Evolutionary conservation across 2,797 vertebrate species (phyloP).

Genomic region (Botia almorhae): DNA sequence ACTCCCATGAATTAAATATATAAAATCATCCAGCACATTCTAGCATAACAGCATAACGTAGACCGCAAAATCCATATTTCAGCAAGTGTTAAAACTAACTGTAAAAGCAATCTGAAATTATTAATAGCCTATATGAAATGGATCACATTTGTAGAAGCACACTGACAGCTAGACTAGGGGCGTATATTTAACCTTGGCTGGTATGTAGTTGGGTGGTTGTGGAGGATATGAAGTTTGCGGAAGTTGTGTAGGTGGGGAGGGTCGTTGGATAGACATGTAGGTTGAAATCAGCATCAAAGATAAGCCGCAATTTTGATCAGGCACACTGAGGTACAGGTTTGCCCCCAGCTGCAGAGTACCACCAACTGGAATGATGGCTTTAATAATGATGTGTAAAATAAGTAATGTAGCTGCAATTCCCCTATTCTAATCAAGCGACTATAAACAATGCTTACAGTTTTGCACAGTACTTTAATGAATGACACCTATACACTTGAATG

Average conservation of each 20-base stretch:
- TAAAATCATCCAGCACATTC: not conserved
- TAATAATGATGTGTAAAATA: slow-evolving; percentile 52
- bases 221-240: slow-evolving; percentile 37
- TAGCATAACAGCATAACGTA: not conserved
- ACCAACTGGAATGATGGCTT: slow-evolving; percentile 67
- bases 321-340: slow-evolving; percentile 78
- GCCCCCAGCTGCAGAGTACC: slow-evolving; percentile 71
- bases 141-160: not conserved
- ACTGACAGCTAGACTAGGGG: not conserved
- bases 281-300: slow-evolving; percentile 62
- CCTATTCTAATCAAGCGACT: not conserved
- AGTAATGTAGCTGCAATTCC: not conserved
- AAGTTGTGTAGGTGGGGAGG: slow-evolving; percentile 10
- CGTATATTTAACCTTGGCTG: slow-evolving; percentile 69
- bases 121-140: not conserved
- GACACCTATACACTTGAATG: not conserved
- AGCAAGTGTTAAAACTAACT: not conserved
- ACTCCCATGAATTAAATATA: slow-evolving; percentile 61
- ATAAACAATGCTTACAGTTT: slow-evolving; percentile 65
- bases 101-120: not conserved
- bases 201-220: slow-evolving; percentile 57
- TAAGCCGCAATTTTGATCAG: slow-evolving; percentile 71
- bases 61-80: not conserved
- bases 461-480: slow-evolving; percentile 56
- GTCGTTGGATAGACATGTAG: slow-evolving; percentile 51